phyloP scores from a whole-genome alignment of 2,797 vertebrate species.

The Falco peregrinus region DNA sequence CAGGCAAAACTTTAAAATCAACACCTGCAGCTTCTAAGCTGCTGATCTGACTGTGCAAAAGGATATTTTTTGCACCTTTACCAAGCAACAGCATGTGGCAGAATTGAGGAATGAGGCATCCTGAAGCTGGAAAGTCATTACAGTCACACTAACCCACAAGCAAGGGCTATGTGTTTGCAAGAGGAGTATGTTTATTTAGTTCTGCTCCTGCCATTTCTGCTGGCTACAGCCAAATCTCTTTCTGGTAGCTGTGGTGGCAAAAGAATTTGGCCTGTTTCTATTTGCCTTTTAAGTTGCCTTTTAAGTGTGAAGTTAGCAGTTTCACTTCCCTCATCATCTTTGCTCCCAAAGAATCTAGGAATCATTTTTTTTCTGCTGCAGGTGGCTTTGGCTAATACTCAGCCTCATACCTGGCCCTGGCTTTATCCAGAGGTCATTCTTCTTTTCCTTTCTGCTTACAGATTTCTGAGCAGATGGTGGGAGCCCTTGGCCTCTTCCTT shows the following conservation, averaged over 20 bases:
- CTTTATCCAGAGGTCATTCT: accelerated
- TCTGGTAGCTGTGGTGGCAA: neutral
- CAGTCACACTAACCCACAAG: neutral
- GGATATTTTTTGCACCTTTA: neutral
- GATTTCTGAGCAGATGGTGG: neutral
- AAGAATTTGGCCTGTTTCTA: neutral
- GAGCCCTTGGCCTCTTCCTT: neutral
- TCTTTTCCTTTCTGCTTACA: neutral
- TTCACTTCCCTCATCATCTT: neutral
- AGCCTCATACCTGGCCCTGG: too few species aligned
- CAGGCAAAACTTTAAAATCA: neutral
- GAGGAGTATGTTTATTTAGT: neutral
- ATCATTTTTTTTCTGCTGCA: neutral
- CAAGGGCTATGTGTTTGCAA: neutral
- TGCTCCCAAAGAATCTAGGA: neutral
- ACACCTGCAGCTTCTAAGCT: neutral
- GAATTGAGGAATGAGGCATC: neutral
- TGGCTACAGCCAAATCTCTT: neutral
- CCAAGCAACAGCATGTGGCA: accelerated
- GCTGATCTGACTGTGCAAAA: neutral
- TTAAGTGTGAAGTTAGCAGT: neutral
- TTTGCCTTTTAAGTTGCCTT: neutral
- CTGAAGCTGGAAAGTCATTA: accelerated
- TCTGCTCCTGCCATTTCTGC: neutral
- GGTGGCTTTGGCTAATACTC: neutral